Evolutionary conservation across 1,140 invertebrate species (phyloP), one percentile per base, ranked within the genome.

Genomic region (Drosophila kohkoa): DNA sequence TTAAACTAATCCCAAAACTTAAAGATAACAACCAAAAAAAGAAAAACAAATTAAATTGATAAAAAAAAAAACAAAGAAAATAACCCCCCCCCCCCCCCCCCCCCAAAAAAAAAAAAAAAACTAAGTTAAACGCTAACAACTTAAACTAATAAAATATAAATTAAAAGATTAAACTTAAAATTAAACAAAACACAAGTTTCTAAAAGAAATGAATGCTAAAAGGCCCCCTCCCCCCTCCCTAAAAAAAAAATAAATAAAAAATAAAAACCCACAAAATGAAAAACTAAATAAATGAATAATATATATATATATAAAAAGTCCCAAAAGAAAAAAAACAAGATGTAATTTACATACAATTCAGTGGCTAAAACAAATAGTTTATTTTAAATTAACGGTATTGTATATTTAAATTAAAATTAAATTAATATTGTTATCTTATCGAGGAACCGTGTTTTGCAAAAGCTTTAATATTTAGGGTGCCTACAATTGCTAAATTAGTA

Each of bases 391-490:
- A 65, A 88, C 74, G 72, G 70, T 88, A 83, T 89, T 88, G 83
- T 88, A 88, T 83, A 89, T 81, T 83, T 83, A 83, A 89, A 83
- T 87, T 78, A 64, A 70, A 60, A 48, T 65, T 70, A 76, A 51
- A 59, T 62, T 72, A 45, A 86, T 81, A 90, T 91, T 91, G 85
- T 91, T 89, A 82, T 86, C 78, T 91, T 78, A 91, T 76, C 82
- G 85, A 90, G 82, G 79, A 92, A 89, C 80, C 86, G 90, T 92
- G 91, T 92, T 92, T 92, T 92, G 91, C 90, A 90, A 91, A 92
- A 92, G 91, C 91, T 92, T 92, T 92, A 92, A 92, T 81, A 92
- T 92, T 92, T 92, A 92, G 87, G 91, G 91, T 92, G 91, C 91
- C 91, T 92, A 92, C 87, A 92, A 91, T 92, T 92, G 91, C 91